Conservation (phyloP, 2,113 vertebrate species). For the Jaculus jaculus region DNA sequence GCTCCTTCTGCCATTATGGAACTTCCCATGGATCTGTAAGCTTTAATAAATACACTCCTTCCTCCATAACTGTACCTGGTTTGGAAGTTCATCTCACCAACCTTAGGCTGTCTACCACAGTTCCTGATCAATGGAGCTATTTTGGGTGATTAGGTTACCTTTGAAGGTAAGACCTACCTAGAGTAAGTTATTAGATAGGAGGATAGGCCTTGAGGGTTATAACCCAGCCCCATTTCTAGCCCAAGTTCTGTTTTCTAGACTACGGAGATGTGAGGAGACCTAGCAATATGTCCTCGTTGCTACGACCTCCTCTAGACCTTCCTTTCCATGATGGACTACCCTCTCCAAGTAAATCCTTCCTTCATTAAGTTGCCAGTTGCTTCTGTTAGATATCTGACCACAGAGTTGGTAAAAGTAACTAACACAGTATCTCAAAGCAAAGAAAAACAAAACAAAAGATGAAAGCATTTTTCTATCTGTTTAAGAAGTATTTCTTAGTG, state of each 20-base stretch:
- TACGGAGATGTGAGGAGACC: neutral
- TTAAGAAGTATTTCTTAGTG: conserved; percentile 41
- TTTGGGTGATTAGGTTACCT: neutral
- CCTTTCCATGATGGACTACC: neutral
- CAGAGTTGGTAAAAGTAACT: neutral
- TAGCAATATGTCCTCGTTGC: neutral
- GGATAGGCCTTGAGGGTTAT: neutral
- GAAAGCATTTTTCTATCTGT: conserved; percentile 1
- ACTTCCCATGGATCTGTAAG: no score
- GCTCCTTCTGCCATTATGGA: no score
- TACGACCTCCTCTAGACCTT: neutral
- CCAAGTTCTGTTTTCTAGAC: neutral
- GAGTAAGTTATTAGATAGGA: neutral
- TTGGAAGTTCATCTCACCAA: no score
- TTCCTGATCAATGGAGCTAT: neutral
- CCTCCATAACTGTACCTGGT: no score
- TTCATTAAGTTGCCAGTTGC: neutral
- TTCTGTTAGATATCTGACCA: neutral
- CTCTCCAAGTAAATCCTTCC: neutral
- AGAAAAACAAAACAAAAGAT: neutral
- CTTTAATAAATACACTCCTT: no score
- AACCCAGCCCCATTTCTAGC: neutral
- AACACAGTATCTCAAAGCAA: neutral
- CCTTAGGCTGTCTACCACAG: no score
- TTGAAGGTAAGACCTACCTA: neutral